phyloP scores from a whole-genome alignment of 1,140 invertebrate genomes.

The Ditylenchus dipsaci region DNA sequence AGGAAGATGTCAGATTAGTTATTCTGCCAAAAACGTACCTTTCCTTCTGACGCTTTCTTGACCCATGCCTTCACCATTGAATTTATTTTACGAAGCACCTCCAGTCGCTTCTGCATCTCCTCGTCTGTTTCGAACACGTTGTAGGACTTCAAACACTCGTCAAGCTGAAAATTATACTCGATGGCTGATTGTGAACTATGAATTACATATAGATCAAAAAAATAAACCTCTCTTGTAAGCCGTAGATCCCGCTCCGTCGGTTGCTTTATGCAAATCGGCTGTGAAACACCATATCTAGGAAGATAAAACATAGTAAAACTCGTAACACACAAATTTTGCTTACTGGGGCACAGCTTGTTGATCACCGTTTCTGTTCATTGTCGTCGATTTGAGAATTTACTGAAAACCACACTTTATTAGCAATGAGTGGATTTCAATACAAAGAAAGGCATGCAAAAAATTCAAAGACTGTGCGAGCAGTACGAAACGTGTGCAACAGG shows the following conservation, averaged over 20 bases:
- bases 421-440: too few relatives aligned
- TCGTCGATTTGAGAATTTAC: too few relatives aligned
- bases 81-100: conserved; percentile 53
- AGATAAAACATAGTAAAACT: background rate
- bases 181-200: background rate
- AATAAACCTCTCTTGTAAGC: conserved; percentile 37
- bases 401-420: too few relatives aligned
- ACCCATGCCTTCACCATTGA: conserved; percentile 51
- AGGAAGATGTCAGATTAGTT: too few relatives aligned
- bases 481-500: too few relatives aligned
- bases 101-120: conserved; percentile 48
- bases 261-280: conserved; percentile 44
- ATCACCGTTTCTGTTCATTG: background rate
- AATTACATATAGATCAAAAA: conserved; percentile 7
- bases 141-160: conserved; percentile 33
- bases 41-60: conserved; percentile 38
- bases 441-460: too few relatives aligned
- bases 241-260: conserved; percentile 38
- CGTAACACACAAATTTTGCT: background rate
- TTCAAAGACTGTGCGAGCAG: too few relatives aligned
- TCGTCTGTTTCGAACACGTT: conserved; percentile 48
- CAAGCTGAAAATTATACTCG: conserved; percentile 38
- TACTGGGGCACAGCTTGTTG: conserved; percentile 1
- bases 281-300: conserved; percentile 48
- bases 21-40: conserved; percentile 29